Conservation (phyloP, 2,113 vertebrate genomes). For the Serranochromis macrocephalus region DNA sequence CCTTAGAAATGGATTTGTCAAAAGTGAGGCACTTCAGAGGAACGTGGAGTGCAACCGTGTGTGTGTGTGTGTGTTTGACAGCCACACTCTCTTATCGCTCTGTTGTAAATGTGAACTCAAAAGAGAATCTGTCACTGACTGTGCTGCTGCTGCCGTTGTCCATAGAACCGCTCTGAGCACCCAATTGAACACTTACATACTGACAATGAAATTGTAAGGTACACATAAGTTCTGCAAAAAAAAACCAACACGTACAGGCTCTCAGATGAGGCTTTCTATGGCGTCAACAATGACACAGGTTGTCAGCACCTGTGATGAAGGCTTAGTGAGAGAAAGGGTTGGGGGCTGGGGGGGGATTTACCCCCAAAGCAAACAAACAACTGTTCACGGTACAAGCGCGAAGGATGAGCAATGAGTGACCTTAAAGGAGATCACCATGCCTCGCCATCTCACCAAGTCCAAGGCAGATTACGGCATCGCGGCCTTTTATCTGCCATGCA, state of each 20-base stretch:
- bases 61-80: slow-evolving; percentile 16
- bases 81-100: slow-evolving; percentile 23
- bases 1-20: slow-evolving; percentile 27
- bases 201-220: background rate
- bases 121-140: slow-evolving; percentile 28
- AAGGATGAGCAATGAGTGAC: slow-evolving; percentile 4
- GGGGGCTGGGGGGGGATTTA: background rate
- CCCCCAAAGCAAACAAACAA: background rate
- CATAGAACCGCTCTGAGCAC: background rate
- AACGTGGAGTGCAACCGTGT: background rate
- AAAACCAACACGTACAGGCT: background rate
- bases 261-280: background rate
- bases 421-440: background rate
- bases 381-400: background rate
- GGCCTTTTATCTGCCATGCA: background rate
- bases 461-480: background rate
- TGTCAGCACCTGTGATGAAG: slow-evolving; percentile 30
- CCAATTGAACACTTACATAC: background rate
- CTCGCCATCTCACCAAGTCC: background rate
- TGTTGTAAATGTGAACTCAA: slow-evolving; percentile 20
- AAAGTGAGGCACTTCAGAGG: slow-evolving; percentile 29
- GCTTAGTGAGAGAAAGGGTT: background rate
- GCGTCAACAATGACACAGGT: slow-evolving; percentile 23
- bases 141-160: background rate
- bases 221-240: background rate